phyloP scores from a whole-genome alignment of 2,797 vertebrate genomes.

The Acipenser ruthenus region DNA sequence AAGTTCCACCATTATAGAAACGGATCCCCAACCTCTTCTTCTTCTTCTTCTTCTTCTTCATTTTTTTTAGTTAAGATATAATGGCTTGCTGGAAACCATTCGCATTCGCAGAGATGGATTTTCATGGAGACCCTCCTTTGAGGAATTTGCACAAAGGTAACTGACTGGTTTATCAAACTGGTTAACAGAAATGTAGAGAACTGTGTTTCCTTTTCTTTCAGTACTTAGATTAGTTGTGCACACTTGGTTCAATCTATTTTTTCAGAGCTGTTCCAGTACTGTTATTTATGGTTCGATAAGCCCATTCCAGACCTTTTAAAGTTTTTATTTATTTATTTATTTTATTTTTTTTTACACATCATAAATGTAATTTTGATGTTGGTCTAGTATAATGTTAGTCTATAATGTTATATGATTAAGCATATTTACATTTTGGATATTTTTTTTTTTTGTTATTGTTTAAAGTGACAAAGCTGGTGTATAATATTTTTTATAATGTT shows the following conservation, averaged over 20 bases:
- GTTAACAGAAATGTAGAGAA: neutral
- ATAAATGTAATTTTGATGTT: no score
- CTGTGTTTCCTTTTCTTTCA: neutral
- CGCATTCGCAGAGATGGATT: slow-evolving; percentile 61
- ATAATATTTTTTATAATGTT: neutral
- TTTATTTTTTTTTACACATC: neutral
- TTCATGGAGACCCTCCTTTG: slow-evolving; percentile 61
- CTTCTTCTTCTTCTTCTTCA: neutral
- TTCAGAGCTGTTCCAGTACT: no score
- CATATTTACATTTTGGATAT: neutral
- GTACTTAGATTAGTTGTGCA: neutral
- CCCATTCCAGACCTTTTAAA: neutral
- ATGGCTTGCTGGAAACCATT: slow-evolving; percentile 62
- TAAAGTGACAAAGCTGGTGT: no score
- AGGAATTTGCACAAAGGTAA: slow-evolving; percentile 58
- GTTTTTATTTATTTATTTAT: neutral
- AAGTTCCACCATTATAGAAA: neutral
- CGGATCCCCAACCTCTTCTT: no score
- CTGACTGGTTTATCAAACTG: neutral
- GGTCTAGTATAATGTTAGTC: no score
- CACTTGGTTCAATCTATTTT: no score
- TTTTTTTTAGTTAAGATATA: slow-evolving; percentile 52
- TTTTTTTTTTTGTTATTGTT: no score
- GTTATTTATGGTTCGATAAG: neutral
- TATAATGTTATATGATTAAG: no score